Base-by-base conservation (phyloP, 2,888 invertebrate species). In the Trichopoda pennipes region DNA sequence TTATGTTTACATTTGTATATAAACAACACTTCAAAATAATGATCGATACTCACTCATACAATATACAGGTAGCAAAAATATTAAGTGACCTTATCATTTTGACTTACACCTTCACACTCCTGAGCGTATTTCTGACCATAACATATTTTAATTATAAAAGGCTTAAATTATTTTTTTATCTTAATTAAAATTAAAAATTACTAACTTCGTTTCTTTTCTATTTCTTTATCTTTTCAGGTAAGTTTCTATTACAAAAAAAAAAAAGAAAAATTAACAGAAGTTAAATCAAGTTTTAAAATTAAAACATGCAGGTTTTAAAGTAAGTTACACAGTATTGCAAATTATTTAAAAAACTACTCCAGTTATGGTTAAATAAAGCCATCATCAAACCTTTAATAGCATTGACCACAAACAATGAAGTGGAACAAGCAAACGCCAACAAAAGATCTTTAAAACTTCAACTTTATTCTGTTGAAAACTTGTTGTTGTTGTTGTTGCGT, bases 141-240 rank as follows among this genome's bases (percentile, higher is more conserved):
- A 28, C 1, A 28, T 4, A 28, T 6, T 28, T 28, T 28, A 28
- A 6, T 1, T 28, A 28, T 28, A 28, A 28, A 28, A 28, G 1
- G 28, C 8, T 28, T 28, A 28, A 28, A 4, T 28, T 6, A 28
- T 6, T 4, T 28, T 28, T 28, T 6, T 28, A 28, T 51, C 9
- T 21, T 51, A 19, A 38, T 19, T 47, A 3, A 49, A 49, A 53
- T n/a, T n/a, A n/a, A n/a, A 7, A n/a, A 8, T 23, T 9, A 38
- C 21, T 55, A 55, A 63, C 23, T 51, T 16, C n/a, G 60, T 42
- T 0, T 28, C 8, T 21, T 68, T 28, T 0, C 32, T 64, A 58
- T 32, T 60, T 63, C 32, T 64, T 55, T 77, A 38, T 77, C 61
- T 77, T 70, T 77, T 21, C 64, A 78, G 77, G 77, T 78, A 78